These are phyloP conservation scores for Otus sunia DNA, from an alignment of 2,113 vertebrate species.

Conservation along the genomic window DNA sequence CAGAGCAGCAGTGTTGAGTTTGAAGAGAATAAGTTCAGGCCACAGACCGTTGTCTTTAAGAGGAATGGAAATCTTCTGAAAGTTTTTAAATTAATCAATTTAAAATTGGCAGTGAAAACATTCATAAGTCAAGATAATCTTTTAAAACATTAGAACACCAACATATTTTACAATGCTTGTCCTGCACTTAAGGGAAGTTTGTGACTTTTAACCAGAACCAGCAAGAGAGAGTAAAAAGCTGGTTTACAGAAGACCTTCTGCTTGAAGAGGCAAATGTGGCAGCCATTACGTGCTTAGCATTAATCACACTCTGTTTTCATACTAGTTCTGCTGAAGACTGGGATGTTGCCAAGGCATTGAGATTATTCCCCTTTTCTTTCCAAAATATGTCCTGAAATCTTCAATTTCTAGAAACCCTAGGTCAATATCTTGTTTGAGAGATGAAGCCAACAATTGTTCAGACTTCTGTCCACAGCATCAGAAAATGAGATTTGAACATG, in stretches of 20 bases:
- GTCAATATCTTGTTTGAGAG: neutral
- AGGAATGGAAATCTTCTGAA: neutral
- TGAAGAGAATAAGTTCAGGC: neutral
- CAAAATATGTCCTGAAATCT: constrained; percentile 15
- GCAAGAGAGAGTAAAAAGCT: neutral
- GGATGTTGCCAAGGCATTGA: neutral
- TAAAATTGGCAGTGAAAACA: neutral
- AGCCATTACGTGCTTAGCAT: neutral
- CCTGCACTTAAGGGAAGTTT: neutral
- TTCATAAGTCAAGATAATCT: neutral
- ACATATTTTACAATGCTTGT: neutral
- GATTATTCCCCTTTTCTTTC: constrained; percentile 8
- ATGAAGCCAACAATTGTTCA: neutral
- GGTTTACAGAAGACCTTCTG: neutral
- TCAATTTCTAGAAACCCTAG: neutral
- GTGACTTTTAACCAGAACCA: neutral
- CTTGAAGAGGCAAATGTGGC: neutral
- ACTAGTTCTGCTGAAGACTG: neutral
- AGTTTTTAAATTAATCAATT: neutral
- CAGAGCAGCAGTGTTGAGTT: neutral
- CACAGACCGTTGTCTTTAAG: neutral
- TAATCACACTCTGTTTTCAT: constrained; percentile 23
- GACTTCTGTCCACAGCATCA: neutral
- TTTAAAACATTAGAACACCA: neutral
- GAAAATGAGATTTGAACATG: neutral